Conservation (phyloP, 2,113 vertebrate species). For the Caloenas nicobarica region DNA sequence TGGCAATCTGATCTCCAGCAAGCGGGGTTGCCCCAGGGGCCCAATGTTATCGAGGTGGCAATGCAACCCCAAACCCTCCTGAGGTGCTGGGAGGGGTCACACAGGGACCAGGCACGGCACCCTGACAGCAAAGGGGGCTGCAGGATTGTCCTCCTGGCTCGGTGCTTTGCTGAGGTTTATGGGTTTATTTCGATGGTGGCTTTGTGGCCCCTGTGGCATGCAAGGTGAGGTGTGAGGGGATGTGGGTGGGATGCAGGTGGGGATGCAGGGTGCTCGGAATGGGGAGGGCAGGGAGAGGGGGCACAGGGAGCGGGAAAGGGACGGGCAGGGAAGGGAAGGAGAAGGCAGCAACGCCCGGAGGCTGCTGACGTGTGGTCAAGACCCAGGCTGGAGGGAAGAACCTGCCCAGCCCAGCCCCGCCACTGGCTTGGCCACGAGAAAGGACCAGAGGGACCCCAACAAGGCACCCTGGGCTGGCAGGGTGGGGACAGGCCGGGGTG, state of each 20-base stretch:
- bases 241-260: background rate
- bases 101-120: background rate
- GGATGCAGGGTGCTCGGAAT: background rate
- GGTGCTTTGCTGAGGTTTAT: background rate
- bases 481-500: background rate
- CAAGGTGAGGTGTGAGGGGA: background rate
- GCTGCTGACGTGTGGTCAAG: background rate
- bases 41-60: background rate
- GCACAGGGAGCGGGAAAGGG: background rate
- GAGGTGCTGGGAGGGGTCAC: fast-evolving
- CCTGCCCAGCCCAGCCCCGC: fast-evolving
- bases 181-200: background rate
- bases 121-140: background rate
- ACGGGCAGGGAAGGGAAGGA: background rate
- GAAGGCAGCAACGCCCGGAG: background rate
- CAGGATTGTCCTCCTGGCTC: background rate
- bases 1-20: background rate
- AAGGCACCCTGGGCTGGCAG: background rate
- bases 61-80: background rate
- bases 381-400: background rate
- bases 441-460: background rate
- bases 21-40: background rate
- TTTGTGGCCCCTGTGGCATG: background rate
- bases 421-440: background rate
- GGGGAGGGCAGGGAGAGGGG: background rate